Conservation (phyloP, 2,113 vertebrate species). For the Lepidothrix coronata region DNA sequence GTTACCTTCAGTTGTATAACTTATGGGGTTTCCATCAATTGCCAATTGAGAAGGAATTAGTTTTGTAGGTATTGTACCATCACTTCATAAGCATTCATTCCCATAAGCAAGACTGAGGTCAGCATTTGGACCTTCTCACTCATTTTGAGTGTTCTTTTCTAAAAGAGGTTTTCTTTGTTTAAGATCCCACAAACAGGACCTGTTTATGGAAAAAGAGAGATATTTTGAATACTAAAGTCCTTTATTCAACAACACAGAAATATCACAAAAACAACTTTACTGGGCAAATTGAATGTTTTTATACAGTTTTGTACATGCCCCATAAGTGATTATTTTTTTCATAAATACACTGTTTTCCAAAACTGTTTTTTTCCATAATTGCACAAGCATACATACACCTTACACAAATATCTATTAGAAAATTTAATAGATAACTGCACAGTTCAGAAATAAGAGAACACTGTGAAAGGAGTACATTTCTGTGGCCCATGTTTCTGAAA, state of each 20-base stretch:
- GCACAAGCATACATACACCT: conserved; percentile 88
- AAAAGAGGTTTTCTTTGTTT: conserved; percentile 44
- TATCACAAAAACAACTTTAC: conserved; percentile 88
- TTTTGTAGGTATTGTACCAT: not conserved
- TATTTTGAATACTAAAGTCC: conserved; percentile 85
- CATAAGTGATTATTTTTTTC: conserved; percentile 80
- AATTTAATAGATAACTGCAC: conserved; percentile 85
- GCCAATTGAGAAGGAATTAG: conserved; percentile 34
- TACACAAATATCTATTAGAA: conserved; percentile 87
- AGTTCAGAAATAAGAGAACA: conserved; percentile 81
- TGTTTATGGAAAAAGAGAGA: conserved; percentile 79
- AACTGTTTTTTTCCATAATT: conserved; percentile 81
- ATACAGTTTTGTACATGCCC: conserved; percentile 87
- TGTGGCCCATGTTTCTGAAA: conserved; percentile 72
- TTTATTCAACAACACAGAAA: conserved; percentile 90
- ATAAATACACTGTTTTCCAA: conserved; percentile 88
- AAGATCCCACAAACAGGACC: conserved; percentile 73
- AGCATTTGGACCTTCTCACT: not conserved
- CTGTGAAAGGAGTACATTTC: conserved; percentile 77
- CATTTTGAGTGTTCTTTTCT: conserved; percentile 38
- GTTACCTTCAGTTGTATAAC: not conserved
- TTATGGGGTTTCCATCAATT: not conserved
- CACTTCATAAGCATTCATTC: conserved; percentile 50
- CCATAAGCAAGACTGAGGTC: not conserved
- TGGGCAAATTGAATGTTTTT: conserved; percentile 83